phyloP scores from a whole-genome alignment of 2,888 invertebrate species.

The Clitarchus hookeri region DNA sequence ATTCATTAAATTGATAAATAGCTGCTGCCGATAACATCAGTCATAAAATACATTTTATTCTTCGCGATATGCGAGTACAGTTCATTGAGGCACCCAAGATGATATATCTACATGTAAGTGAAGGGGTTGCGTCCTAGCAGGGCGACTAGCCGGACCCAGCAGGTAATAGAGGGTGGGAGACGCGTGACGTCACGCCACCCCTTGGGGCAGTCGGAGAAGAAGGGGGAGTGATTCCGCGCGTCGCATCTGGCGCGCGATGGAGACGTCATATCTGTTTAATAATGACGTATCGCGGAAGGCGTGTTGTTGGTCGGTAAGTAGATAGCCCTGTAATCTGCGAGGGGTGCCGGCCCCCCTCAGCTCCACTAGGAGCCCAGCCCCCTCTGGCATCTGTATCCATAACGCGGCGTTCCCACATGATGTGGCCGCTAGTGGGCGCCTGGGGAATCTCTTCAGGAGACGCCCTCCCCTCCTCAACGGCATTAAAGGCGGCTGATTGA shows the following conservation, averaged over 20 bases:
- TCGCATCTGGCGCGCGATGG: slow-evolving; percentile 3
- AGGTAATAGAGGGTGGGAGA: neutral
- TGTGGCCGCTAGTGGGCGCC: slow-evolving; percentile 33
- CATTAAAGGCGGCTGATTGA: slow-evolving; percentile 44
- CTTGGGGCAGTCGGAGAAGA: too few species aligned
- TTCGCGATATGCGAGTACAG: too few species aligned
- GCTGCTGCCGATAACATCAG: too few species aligned
- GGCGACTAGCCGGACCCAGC: neutral
- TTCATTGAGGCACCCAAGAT: too few species aligned
- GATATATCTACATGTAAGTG: too few species aligned
- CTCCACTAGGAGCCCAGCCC: neutral
- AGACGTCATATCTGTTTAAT: neutral
- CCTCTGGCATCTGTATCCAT: slow-evolving; percentile 33
- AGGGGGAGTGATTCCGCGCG: neutral
- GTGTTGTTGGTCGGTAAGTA: slow-evolving; percentile 17
- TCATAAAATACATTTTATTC: too few species aligned
- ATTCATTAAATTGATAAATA: too few species aligned
- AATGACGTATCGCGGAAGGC: slow-evolving; percentile 8
- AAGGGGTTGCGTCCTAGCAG: too few species aligned
- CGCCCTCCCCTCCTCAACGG: slow-evolving; percentile 24
- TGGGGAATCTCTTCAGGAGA: slow-evolving; percentile 28
- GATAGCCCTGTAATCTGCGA: slow-evolving; percentile 23
- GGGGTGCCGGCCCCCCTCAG: neutral
- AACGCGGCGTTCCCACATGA: slow-evolving; percentile 35
- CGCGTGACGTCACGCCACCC: too few species aligned